phyloP scores from a whole-genome alignment of 2,113 vertebrate genomes.

The Plotosus lineatus region DNA sequence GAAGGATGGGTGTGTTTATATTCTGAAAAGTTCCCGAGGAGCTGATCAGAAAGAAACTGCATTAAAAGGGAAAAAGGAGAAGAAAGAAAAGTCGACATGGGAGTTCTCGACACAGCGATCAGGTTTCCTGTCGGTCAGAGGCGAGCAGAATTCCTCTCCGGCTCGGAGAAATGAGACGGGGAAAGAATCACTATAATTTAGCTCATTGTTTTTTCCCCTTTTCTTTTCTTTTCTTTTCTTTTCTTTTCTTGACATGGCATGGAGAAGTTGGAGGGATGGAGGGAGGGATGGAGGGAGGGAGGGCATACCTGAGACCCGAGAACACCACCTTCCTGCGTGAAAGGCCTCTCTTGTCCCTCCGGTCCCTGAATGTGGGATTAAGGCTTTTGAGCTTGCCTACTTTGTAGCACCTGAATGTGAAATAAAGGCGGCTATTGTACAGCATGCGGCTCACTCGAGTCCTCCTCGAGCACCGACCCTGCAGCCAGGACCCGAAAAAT shows the following conservation, averaged over 20 bases:
- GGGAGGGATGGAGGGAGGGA: slow-evolving; percentile 4
- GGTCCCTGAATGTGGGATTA: slow-evolving; percentile 72
- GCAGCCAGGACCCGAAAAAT: slow-evolving; percentile 57
- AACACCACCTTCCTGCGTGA: slow-evolving; percentile 69
- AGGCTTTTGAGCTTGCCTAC: slow-evolving; percentile 70
- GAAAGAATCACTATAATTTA: slow-evolving; percentile 57
- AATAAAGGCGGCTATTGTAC: slow-evolving; percentile 73
- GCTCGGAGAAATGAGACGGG: slow-evolving; percentile 34
- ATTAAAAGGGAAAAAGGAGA: neutral
- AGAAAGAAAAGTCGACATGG: slow-evolving; percentile 32
- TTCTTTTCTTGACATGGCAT: slow-evolving; percentile 40
- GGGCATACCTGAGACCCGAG: slow-evolving; percentile 67
- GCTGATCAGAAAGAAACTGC: neutral
- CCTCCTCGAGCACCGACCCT: slow-evolving; percentile 22
- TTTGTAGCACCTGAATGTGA: slow-evolving; percentile 70
- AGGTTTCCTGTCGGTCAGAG: slow-evolving; percentile 57
- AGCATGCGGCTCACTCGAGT: slow-evolving; percentile 46
- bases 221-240: slow-evolving; percentile 36
- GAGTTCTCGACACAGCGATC: slow-evolving; percentile 45
- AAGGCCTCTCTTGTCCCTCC: slow-evolving; percentile 68
- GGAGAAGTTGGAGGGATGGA: slow-evolving; percentile 22
- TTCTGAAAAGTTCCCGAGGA: no score
- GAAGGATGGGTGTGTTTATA: neutral
- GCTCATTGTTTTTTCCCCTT: slow-evolving; percentile 45
- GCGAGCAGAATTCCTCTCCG: slow-evolving; percentile 48